These are phyloP conservation scores for Corvus moneduloides DNA, from an alignment of 2,113 vertebrate genomes.

Conservation along the genomic window DNA sequence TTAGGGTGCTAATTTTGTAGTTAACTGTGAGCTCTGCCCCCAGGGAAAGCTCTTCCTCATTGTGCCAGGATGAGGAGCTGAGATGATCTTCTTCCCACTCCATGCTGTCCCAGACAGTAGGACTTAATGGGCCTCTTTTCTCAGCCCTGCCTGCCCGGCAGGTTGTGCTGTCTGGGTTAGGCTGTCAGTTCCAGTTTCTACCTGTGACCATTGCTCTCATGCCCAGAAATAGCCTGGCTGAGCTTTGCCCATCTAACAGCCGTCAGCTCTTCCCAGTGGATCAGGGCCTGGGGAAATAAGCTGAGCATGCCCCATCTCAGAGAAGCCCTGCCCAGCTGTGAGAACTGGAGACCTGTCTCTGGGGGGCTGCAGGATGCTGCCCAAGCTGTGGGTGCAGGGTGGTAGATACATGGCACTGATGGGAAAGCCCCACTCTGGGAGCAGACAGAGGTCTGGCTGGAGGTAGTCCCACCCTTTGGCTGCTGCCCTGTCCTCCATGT, in stretches of 20 bases:
- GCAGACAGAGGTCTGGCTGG: neutral
- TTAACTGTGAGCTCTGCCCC: neutral
- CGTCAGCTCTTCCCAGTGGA: neutral
- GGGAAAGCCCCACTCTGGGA: neutral
- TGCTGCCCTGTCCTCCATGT: accelerated
- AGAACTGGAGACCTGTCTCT: neutral
- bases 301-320: neutral
- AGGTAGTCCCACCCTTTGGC: neutral
- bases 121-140: neutral
- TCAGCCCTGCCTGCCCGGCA: neutral
- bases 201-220: neutral
- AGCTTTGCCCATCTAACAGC: neutral
- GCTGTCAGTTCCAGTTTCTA: neutral
- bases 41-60: neutral
- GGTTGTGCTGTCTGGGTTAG: neutral
- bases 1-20: neutral
- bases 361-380: neutral
- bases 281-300: neutral
- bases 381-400: neutral
- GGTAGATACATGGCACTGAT: neutral
- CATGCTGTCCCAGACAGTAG: neutral
- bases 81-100: neutral
- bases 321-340: neutral
- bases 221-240: neutral
- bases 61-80: neutral